phyloP scores from a whole-genome alignment of 2,888 invertebrate genomes.

The Rhagonycha lutea region DNA sequence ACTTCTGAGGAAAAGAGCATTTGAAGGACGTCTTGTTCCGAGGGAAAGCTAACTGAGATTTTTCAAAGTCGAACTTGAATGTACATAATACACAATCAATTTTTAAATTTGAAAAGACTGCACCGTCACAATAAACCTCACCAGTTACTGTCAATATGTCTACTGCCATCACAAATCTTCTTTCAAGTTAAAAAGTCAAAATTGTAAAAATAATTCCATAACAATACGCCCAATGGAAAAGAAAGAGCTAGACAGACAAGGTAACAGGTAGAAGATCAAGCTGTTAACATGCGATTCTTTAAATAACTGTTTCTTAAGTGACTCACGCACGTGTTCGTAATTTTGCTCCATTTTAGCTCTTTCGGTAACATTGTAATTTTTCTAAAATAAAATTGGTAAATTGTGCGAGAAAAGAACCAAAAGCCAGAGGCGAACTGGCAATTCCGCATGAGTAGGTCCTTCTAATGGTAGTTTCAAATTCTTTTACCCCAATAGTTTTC shows the following conservation, averaged over 20 bases:
- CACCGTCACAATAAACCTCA: background rate
- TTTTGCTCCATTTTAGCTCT: background rate
- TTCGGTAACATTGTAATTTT: background rate
- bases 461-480: too few species aligned
- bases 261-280: background rate
- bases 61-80: too few species aligned
- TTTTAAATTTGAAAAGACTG: background rate
- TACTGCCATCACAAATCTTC: background rate
- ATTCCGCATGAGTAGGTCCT: too few species aligned
- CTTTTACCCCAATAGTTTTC: too few species aligned
- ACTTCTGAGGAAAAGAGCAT: background rate
- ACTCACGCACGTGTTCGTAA: background rate
- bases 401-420: background rate
- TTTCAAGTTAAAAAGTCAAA: background rate
- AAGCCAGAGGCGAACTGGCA: too few species aligned
- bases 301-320: background rate
- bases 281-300: background rate
- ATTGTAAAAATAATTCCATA: background rate
- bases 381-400: background rate
- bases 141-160: background rate
- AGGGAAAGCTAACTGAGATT: too few species aligned
- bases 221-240: background rate
- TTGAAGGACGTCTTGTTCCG: too few species aligned
- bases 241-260: background rate
- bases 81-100: background rate